Percentiles rank a stretch among this genome's conserved stretches.
These are phyloP conservation scores for Selene dorsalis DNA, from an alignment of 2,797 vertebrate genomes.

Conservation along the genomic window DNA sequence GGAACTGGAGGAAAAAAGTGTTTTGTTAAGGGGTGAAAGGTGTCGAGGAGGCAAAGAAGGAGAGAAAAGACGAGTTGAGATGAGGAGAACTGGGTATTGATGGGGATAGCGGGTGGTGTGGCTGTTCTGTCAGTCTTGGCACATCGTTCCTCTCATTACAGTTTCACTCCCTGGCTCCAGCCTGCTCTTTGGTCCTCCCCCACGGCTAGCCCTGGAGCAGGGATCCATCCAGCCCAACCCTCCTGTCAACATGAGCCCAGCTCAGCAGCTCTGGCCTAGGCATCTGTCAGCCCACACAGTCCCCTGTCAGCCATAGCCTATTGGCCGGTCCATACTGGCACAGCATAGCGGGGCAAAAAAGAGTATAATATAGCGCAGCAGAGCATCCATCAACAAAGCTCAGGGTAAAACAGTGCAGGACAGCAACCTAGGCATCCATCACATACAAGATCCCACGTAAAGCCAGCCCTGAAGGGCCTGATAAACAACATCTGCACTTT, in stretches of 20 bases:
- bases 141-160: constrained; percentile 79
- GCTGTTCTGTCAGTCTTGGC: constrained; percentile 76
- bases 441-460: constrained; percentile 40
- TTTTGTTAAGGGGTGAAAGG: constrained; percentile 59
- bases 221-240: constrained; percentile 78
- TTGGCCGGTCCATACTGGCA: constrained; percentile 74
- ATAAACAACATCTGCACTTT: constrained; percentile 40
- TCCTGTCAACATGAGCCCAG: constrained; percentile 79
- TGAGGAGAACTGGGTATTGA: constrained; percentile 63
- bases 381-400: constrained; percentile 73
- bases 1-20: background rate
- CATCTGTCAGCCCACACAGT: constrained; percentile 82
- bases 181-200: constrained; percentile 77
- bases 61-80: constrained; percentile 44
- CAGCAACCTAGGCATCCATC: constrained; percentile 66
- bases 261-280: constrained; percentile 78
- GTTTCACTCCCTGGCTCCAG: constrained; percentile 72
- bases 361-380: constrained; percentile 64
- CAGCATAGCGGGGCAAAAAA: constrained; percentile 64
- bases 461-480: constrained; percentile 29
- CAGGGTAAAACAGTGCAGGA: constrained; percentile 61
- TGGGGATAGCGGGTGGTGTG: constrained; percentile 61
- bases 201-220: constrained; percentile 79
- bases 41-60: constrained; percentile 41
- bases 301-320: constrained; percentile 76